A percentile compares a stretch with the other conserved stretches of the same genome.
Conservation (phyloP, 2,113 vertebrate genomes). For the Phrynosoma platyrhinos region DNA sequence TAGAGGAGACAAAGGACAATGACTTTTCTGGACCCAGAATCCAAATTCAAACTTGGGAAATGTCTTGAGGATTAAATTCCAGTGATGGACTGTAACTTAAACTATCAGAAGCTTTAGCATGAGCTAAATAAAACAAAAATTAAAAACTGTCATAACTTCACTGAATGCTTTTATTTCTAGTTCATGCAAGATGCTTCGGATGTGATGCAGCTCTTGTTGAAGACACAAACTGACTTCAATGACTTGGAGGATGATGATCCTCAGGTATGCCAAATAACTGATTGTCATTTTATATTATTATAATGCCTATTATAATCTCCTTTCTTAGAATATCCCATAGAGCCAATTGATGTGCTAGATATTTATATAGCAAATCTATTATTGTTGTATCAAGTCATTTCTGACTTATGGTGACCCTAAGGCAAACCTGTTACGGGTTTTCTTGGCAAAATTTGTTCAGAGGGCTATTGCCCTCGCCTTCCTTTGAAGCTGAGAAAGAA, state of each 20-base stretch:
- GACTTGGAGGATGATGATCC: slow-evolving; percentile 98
- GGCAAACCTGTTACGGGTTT: too few species aligned
- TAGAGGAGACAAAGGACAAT: neutral
- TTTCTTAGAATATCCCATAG: neutral
- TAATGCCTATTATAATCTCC: neutral
- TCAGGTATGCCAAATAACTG: slow-evolving; percentile 80
- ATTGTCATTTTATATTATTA: neutral
- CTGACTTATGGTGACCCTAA: too few species aligned
- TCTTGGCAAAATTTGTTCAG: too few species aligned
- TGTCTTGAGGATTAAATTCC: neutral
- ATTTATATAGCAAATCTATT: neutral
- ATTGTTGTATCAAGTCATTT: too few species aligned
- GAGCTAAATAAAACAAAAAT: neutral
- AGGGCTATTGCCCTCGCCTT: too few species aligned
- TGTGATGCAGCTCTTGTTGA: slow-evolving; percentile 96
- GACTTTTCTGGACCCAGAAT: neutral
- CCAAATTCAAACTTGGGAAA: neutral
- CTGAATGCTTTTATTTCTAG: slow-evolving; percentile 69
- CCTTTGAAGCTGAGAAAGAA: too few species aligned
- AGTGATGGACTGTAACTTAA: too few species aligned
- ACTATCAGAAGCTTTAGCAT: too few species aligned
- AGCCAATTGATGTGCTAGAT: neutral
- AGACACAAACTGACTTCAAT: slow-evolving; percentile 97
- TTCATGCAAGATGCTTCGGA: slow-evolving; percentile 99
- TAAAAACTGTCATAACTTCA: slow-evolving; percentile 16